Evolutionary conservation across 2,797 vertebrate genomes (phyloP).

Genomic region (Threskiornis aethiopicus): DNA sequence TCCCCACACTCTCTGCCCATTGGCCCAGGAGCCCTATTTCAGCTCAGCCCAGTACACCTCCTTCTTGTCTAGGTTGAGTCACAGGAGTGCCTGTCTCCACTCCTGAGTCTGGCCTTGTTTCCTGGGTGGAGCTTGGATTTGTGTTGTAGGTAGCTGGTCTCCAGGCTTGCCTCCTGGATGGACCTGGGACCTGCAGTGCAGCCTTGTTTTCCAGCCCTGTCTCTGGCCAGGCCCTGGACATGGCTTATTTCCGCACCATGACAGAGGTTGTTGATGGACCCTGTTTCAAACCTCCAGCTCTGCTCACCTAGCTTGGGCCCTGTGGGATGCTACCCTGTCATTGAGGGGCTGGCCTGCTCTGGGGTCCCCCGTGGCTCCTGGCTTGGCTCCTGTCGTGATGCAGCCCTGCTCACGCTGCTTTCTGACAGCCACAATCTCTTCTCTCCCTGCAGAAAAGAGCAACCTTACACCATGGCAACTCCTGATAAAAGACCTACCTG

Average conservation of each 20-base stretch:
- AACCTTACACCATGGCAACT: neutral
- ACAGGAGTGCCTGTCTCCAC: rapidly evolving
- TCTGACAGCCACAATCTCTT: neutral
- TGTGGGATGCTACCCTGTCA: neutral
- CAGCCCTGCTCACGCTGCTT: neutral
- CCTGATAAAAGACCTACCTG: neutral
- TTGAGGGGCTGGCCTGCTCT: neutral
- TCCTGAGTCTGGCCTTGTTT: neutral
- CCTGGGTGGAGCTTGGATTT: neutral
- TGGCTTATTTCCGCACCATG: neutral
- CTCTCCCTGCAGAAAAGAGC: neutral
- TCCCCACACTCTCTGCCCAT: neutral
- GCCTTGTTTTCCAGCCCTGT: neutral
- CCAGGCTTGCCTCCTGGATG: neutral
- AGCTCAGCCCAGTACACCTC: neutral
- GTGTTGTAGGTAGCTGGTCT: neutral
- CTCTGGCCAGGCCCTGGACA: neutral
- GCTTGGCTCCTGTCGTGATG: neutral
- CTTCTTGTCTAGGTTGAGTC: rapidly evolving
- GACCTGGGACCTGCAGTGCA: neutral
- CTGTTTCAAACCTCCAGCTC: neutral
- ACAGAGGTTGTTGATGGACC: neutral
- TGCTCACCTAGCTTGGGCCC: neutral
- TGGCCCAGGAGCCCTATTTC: neutral
- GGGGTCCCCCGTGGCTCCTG: neutral